Base-by-base conservation (phyloP, 2,888 invertebrate species). In the Strigamia crassipes region DNA sequence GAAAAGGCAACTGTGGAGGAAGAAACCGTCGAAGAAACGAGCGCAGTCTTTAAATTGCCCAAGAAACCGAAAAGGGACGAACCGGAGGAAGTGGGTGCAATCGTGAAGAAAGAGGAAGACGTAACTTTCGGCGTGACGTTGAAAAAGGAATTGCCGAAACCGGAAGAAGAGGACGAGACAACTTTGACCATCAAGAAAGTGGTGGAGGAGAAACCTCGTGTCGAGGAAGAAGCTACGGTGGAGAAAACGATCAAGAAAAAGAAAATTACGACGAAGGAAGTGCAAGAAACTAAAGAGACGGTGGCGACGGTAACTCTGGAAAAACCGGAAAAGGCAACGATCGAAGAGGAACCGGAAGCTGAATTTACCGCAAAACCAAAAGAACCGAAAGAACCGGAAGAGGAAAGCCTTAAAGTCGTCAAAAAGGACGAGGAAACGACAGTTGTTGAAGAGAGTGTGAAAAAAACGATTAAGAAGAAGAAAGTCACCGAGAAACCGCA, bases 171-270 rank as follows among this genome's bases (percentile, higher is more conserved):
- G 12, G 78, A 12, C 4, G 78, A 34, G 13, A 78, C 34, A 0
- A 41, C 34, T 23, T n/a, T 41, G 38, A 78, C 23, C n/a, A 51
- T 27, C 77, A 81, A 42, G n/a, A 83, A 82, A 42, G 78, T 73
- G 8, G 80, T 83, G 2, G 73, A 83, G 46, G 81, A 82, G 61
- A 83, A 83, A 46, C 83, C 83, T 41, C 80, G 83, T 46, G 84
- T 82, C 78, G 84, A 84, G 78, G 83, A 83, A 66, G 83, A 80
- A 38, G 38, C 10, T 38, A 0, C 6, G 34, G 80, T 73, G 13
- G 82, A 46, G 21, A 82, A 83, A 73, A 56, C 82, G 23, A 41
- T 82, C 21, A 83, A 84, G 31, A 85, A 84, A 82, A 82, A 87
- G 82, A 85, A 85, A 84, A 18, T 41, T 5, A 38, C 46, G 5